phyloP scores from a whole-genome alignment of 2,797 vertebrate genomes.

The Scomberomorus guttatus region DNA sequence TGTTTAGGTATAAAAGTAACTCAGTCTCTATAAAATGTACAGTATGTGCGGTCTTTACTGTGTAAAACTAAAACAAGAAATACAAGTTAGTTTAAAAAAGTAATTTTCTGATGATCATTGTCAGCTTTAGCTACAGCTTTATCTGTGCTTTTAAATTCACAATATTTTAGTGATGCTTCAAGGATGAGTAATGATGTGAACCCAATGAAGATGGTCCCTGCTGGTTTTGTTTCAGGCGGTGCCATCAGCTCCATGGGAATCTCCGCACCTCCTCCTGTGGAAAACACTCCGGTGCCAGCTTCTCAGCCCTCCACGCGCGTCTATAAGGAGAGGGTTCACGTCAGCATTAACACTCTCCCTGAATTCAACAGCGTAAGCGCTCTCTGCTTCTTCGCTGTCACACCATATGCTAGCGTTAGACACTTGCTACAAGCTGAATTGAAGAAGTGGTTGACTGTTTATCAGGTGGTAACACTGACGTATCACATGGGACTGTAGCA shows the following conservation, averaged over 20 bases:
- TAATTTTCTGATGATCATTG: too few species aligned
- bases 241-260: conserved; percentile 87
- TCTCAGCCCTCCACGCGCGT: conserved; percentile 79
- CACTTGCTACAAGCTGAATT: not conserved
- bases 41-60: too few species aligned
- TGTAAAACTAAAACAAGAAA: not conserved
- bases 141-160: conserved; percentile 23
- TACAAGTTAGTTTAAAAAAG: too few species aligned
- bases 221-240: conserved; percentile 81
- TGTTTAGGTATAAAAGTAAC: not conserved
- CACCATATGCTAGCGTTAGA: conserved; percentile 28
- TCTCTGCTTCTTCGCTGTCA: conserved; percentile 9
- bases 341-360: conserved; percentile 79
- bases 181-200: conserved; percentile 57
- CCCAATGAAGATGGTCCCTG: conserved; percentile 62
- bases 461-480: conserved; percentile 48
- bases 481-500: conserved; percentile 28
- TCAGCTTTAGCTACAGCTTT: not conserved
- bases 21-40: not conserved
- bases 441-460: conserved; percentile 24
- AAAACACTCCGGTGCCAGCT: conserved; percentile 78
- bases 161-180: conserved; percentile 35
- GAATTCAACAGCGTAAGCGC: conserved; percentile 83
- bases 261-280: conserved; percentile 78
- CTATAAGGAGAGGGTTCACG: conserved; percentile 77